Base-by-base conservation (phyloP, 2,113 vertebrate genomes). In the Elephantulus edwardii region DNA sequence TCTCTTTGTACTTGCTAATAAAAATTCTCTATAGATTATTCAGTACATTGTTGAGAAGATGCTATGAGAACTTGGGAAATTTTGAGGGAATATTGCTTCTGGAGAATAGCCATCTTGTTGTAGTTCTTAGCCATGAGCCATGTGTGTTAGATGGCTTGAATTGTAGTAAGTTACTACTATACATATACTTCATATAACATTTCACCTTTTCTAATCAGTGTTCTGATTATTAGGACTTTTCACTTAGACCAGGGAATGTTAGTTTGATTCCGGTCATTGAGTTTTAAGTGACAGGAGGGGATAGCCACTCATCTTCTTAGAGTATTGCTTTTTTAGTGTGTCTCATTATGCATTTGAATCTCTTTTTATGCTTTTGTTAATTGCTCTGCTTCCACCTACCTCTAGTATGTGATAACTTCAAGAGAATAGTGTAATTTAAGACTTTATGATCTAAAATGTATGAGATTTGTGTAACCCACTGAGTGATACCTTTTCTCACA, bases 401-500 rank as follows among this genome's bases (percentile, higher is more conserved):
- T 48, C 33, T 42, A 13, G 8, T 44, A 35, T 60, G 19, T 44
- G 9, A 0, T 28, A 42, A 11, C 0, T 33, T 35, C 68, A 17
- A 81, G 7, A 38, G 0, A 0, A 6, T 2, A 2, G 2, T 5
- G n/a, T 4, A 33, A 3, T 52, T 38, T 2, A 75, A 68, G 50
- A 22, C 44, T 20, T 50, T 20, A 8, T 48, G 10, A 19, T 5
- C 20, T 33, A 28, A 6, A 22, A 38, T 5, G 7, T 20, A 40
- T 1, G 33, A 20, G 19, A 14, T 22, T 85, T 83, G 71, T 46
- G 44, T 71, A 24, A 44, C 35, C 28, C 20, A 3, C 20, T 24
- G 50, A 44, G 44, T 30, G 68, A 75, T 72, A 22, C 19, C 33
- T 76, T 33, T 14, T 13, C 35, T 42, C 40, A n/a, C n/a, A n/a